These are phyloP conservation scores for Caracal caracal DNA, from an alignment of 2,113 vertebrate genomes.

Conservation along the genomic window DNA sequence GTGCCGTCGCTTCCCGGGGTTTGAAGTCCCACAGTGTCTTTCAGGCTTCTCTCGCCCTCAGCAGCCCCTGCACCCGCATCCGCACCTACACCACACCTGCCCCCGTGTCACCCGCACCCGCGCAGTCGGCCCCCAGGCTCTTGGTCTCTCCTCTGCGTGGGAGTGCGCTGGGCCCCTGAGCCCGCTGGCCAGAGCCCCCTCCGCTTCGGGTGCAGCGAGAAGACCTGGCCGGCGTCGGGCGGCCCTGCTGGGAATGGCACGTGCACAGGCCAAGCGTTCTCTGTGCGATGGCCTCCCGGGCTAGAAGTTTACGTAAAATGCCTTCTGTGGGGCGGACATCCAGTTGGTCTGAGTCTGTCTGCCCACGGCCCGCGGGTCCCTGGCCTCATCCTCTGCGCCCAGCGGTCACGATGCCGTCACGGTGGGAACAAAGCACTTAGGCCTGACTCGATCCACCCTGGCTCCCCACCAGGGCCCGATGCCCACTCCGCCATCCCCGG, in stretches of 20 bases:
- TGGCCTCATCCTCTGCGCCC: neutral
- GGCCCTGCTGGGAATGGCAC: neutral
- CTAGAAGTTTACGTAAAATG: too few relatives aligned
- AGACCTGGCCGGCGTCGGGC: too few relatives aligned
- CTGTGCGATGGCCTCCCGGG: neutral
- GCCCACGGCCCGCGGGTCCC: neutral
- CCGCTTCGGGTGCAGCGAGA: neutral
- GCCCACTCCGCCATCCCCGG: neutral
- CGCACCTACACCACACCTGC: too few relatives aligned
- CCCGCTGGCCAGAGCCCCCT: too few relatives aligned
- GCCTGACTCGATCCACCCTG: neutral
- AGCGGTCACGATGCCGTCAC: neutral
- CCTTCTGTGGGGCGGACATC: neutral
- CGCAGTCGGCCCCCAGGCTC: neutral
- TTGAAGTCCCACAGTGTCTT: too few relatives aligned
- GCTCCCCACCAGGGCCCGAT: neutral
- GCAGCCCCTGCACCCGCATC: neutral
- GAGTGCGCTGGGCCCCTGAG: neutral
- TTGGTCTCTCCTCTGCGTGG: fast-evolving
- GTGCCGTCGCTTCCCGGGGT: too few relatives aligned
- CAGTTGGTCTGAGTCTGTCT: too few relatives aligned
- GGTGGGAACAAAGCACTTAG: too few relatives aligned
- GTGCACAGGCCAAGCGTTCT: neutral
- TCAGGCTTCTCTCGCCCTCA: neutral
- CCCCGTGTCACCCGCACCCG: fast-evolving